A percentile compares a stretch with the other conserved stretches of the same genome.
Conservation (phyloP, 2,888 invertebrate species). For the Lasiommata megera region DNA sequence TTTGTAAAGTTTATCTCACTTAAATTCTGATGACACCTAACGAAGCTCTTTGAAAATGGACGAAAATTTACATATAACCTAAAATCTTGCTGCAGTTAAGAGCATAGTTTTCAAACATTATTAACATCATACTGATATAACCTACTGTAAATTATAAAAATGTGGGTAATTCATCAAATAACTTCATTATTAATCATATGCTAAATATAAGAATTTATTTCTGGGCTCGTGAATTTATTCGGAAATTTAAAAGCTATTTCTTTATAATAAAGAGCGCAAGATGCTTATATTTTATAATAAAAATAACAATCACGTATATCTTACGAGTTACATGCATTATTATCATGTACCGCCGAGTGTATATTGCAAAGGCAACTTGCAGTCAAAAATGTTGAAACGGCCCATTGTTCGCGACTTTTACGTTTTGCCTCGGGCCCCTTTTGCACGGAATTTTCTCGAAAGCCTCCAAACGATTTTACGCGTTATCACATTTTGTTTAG, state of each 20-base stretch:
- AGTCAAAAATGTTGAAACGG: constrained; percentile 43
- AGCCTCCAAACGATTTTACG: constrained; percentile 10
- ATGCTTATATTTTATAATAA: neutral
- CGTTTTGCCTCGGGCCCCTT: constrained; percentile 13
- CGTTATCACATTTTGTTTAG: neutral
- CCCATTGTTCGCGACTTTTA: constrained; percentile 40
- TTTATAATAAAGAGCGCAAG: neutral
- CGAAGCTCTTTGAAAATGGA: too few relatives aligned
- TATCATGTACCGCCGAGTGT: constrained; percentile 22
- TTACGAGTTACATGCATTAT: constrained; percentile 9
- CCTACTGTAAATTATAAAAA: too few relatives aligned
- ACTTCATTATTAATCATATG: too few relatives aligned
- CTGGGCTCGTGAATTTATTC: neutral
- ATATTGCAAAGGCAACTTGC: constrained; percentile 22
- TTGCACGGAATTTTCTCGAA: constrained; percentile 12
- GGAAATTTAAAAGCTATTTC: neutral
- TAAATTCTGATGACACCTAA: too few relatives aligned
- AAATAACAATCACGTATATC: constrained; percentile 18
- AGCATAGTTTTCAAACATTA: too few relatives aligned
- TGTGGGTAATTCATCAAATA: too few relatives aligned
- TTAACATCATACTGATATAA: too few relatives aligned
- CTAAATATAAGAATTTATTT: too few relatives aligned
- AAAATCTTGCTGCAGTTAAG: too few relatives aligned
- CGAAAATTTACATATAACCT: too few relatives aligned
- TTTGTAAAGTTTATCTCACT: too few relatives aligned